Conservation (phyloP, 1,140 invertebrate genomes). For the Bombus confusus region DNA sequence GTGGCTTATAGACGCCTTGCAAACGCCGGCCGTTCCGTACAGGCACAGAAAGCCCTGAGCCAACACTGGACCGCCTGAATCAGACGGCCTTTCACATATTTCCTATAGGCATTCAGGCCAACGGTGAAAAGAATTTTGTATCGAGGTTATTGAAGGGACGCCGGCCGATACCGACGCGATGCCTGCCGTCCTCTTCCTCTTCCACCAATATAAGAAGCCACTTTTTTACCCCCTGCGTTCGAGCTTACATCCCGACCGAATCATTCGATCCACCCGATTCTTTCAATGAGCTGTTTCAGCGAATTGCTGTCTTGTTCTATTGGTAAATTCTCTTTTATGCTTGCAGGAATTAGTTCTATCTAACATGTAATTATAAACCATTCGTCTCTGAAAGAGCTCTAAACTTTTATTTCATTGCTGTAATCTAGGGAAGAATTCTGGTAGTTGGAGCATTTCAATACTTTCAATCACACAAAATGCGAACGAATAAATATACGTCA, state of each 20-base stretch:
- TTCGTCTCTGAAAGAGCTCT: too few relatives aligned
- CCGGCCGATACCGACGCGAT: slow-evolving; percentile 71
- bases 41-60: slow-evolving; percentile 77
- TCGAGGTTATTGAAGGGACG: slow-evolving; percentile 81
- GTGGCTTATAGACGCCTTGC: slow-evolving; percentile 80
- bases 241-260: background rate
- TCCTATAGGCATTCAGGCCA: slow-evolving; percentile 80
- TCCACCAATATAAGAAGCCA: slow-evolving; percentile 35
- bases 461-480: too few relatives aligned
- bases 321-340: background rate
- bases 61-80: slow-evolving; percentile 74
- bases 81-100: slow-evolving; percentile 80
- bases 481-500: too few relatives aligned
- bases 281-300: background rate
- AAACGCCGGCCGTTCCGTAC: slow-evolving; percentile 77
- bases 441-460: too few relatives aligned
- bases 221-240: background rate
- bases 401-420: too few relatives aligned
- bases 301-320: background rate
- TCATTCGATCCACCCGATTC: background rate
- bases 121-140: slow-evolving; percentile 82
- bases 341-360: background rate
- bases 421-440: too few relatives aligned
- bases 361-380: too few relatives aligned
- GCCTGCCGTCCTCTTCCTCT: slow-evolving; percentile 26